Evolutionary conservation across 2,797 vertebrate genomes (phyloP).

Genomic region (Mastacembelus armatus): DNA sequence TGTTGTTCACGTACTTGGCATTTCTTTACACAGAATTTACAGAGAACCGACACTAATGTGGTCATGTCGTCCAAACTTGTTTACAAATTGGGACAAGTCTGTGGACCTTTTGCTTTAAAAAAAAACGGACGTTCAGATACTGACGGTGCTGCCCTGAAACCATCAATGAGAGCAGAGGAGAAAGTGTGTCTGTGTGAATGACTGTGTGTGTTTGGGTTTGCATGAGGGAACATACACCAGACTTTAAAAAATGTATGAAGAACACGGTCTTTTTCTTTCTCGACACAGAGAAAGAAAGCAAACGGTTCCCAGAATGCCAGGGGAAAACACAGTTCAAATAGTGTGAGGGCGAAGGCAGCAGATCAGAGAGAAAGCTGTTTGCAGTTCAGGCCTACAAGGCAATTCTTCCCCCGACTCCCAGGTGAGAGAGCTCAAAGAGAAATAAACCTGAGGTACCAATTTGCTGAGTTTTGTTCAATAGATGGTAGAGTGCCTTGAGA

Average conservation of each 20-base stretch:
- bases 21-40: slow-evolving; percentile 86
- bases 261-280: slow-evolving; percentile 84
- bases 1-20: slow-evolving; percentile 81
- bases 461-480: slow-evolving; percentile 90
- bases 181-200: slow-evolving; percentile 47
- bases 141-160: slow-evolving; percentile 80
- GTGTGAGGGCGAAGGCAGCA: slow-evolving; percentile 82
- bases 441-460: slow-evolving; percentile 89
- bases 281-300: slow-evolving; percentile 80
- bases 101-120: slow-evolving; percentile 77
- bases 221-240: slow-evolving; percentile 74
- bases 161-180: slow-evolving; percentile 61
- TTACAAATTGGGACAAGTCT: slow-evolving; percentile 87
- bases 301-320: slow-evolving; percentile 84
- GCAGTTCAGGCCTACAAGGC: slow-evolving; percentile 88
- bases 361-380: slow-evolving; percentile 87
- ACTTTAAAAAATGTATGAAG: slow-evolving; percentile 91
- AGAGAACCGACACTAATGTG: slow-evolving; percentile 87
- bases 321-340: slow-evolving; percentile 89
- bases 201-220: slow-evolving; percentile 68
- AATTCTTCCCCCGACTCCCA: slow-evolving; percentile 85
- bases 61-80: slow-evolving; percentile 84
- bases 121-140: slow-evolving; percentile 73
- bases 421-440: slow-evolving; percentile 86
- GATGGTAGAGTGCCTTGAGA: slow-evolving; percentile 80